Conservation (phyloP, 2,797 vertebrate genomes). For the Novumbra hubbsi region DNA sequence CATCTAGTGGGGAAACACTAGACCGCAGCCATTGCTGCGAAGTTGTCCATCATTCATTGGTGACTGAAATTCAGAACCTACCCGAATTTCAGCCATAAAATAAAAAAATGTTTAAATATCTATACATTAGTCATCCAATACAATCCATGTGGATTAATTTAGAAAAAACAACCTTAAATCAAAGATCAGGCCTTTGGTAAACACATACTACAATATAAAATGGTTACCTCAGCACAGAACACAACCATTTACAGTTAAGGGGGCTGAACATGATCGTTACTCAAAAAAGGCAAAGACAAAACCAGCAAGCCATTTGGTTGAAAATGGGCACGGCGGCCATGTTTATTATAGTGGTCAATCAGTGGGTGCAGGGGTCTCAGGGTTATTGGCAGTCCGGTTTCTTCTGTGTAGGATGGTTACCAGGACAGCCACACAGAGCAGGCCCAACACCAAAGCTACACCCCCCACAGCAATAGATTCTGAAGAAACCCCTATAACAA, state of each 20-base stretch:
- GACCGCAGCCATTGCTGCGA: neutral
- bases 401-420: neutral
- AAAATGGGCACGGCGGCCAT: neutral
- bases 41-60: too few species aligned
- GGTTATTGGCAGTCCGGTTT: neutral
- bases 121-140: neutral
- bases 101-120: too few species aligned
- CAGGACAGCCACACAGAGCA: conserved; percentile 1
- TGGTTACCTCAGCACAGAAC: neutral
- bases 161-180: too few species aligned
- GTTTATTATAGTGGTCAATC: neutral
- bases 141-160: too few species aligned
- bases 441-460: neutral
- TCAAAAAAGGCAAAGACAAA: neutral
- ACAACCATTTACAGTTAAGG: neutral
- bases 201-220: too few species aligned
- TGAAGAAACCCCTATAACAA: neutral
- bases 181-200: too few species aligned
- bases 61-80: too few species aligned
- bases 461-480: neutral
- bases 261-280: neutral
- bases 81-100: too few species aligned
- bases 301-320: neutral
- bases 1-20: conserved; percentile 28
- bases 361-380: neutral